Conservation (phyloP, 2,113 vertebrate genomes). For the Malurus alboscapulatus region DNA sequence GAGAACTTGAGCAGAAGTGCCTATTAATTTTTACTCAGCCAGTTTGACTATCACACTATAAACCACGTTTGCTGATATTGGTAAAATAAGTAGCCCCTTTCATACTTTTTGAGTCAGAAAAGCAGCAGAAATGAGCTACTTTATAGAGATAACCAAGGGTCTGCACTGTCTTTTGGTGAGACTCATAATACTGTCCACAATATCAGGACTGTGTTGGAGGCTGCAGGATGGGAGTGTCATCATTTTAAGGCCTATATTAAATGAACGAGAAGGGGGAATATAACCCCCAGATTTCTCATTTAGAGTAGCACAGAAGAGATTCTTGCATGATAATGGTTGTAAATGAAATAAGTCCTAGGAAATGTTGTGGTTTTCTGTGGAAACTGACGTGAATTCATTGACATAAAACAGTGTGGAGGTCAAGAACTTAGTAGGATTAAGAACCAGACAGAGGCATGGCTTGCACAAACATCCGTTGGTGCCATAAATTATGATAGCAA, state of each 20-base stretch:
- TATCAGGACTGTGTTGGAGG: not conserved
- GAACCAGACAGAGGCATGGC: not conserved
- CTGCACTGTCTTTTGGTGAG: not conserved
- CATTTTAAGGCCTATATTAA: not conserved
- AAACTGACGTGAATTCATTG: not conserved
- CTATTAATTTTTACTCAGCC: not conserved
- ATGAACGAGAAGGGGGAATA: not conserved
- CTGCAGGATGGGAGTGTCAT: not conserved
- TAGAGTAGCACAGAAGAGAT: not conserved
- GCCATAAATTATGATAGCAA: not conserved
- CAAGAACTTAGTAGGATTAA: not conserved
- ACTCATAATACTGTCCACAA: not conserved
- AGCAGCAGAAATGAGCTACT: not conserved
- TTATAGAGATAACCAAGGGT: not conserved
- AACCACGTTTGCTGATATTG: not conserved
- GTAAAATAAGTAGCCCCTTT: not conserved
- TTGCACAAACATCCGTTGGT: not conserved
- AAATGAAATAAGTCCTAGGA: not conserved
- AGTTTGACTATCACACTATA: fast-evolving
- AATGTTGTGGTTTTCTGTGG: not conserved
- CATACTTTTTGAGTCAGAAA: not conserved
- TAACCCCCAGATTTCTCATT: not conserved
- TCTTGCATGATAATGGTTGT: not conserved
- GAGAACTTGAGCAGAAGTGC: not conserved
- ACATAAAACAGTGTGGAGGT: not conserved